Base-by-base conservation (phyloP, 2,888 invertebrate genomes). In the Hirudinaria manillensis region DNA sequence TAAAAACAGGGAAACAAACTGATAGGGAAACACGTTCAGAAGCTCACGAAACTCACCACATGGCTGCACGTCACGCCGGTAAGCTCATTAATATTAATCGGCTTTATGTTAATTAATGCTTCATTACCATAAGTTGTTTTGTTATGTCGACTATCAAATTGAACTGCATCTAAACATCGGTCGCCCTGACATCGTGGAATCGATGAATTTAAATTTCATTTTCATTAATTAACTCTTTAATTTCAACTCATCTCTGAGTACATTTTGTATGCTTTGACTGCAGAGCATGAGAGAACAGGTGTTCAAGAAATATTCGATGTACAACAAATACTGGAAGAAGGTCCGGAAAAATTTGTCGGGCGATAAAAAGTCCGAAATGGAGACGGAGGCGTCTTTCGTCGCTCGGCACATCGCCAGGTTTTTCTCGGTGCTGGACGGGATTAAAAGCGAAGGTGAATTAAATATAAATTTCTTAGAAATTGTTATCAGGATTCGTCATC, bases 261-360 rank as follows among this genome's bases (percentile, higher is more conserved):
- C 24, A 61, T 24, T 27, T 61, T n/a, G 19, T n/a, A 27, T 6
- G 10, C 7, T 61, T 19, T 79, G 86, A 85, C 94, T 81, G 91
- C 87, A 88, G 91, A 91, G 84, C 83, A 87, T 82, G 78, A 87
- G 94, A 80, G 93, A 93, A 79, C 89, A 92, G 81, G 92, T 98
- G 83, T 91, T 98, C 80, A 90, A 90, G 83, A 88, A 89, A 65
- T 91, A 91, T 80, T 92, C 94, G 0, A 93, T 93, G 85, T 93
- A 95, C 92, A 89, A 89, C 76, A 95, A 94, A 84, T 93, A 92
- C 83, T 98, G 93, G 93, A 91, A 91, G 81, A 94, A 93, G 83
- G 92, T 91, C 81, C 92, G 93, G 82, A 80, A 79, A 4, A 83
- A 85, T 73, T 76, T 84, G 71, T 76, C 80, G 24, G 80, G 79